Conservation (phyloP, 64 coral and sea anemone species). For the Pocillopora verrucosa region DNA sequence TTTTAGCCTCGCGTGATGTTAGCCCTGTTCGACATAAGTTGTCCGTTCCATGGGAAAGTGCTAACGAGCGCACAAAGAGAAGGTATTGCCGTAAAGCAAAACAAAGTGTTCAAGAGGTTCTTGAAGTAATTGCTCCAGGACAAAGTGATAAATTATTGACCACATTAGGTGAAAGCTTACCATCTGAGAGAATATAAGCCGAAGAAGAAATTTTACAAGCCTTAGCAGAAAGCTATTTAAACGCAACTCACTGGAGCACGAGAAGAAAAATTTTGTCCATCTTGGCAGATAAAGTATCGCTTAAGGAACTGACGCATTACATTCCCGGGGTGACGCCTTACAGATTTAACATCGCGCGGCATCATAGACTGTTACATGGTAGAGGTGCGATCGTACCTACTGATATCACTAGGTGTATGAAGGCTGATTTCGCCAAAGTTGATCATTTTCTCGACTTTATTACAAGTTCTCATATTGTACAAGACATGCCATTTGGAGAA, state of each 20-base stretch:
- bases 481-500: constrained; percentile 53
- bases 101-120: constrained; percentile 20
- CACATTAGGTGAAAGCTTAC: not conserved
- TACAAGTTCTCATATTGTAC: constrained; percentile 46
- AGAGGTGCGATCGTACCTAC: constrained; percentile 24
- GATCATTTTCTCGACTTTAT: constrained; percentile 56
- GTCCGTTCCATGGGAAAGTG: constrained; percentile 31
- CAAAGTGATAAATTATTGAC: constrained; percentile 10
- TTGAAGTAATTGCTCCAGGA: constrained; percentile 49
- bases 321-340: constrained; percentile 28
- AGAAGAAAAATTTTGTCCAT: constrained; percentile 54
- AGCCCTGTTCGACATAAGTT: constrained; percentile 45
- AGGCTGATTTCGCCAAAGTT: constrained; percentile 2
- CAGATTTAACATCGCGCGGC: constrained; percentile 39
- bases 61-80: constrained; percentile 35
- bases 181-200: not conserved
- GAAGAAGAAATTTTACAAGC: constrained; percentile 15
- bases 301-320: constrained; percentile 9
- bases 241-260: constrained; percentile 46
- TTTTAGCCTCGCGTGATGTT: constrained; percentile 17
- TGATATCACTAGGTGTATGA: constrained; percentile 11
- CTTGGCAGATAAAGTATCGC: constrained; percentile 28
- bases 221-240: constrained; percentile 41
- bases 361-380: constrained; percentile 39
- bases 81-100: constrained; percentile 25